Conservation (phyloP, 2,797 vertebrate species). For the Tiaroga cobitis region DNA sequence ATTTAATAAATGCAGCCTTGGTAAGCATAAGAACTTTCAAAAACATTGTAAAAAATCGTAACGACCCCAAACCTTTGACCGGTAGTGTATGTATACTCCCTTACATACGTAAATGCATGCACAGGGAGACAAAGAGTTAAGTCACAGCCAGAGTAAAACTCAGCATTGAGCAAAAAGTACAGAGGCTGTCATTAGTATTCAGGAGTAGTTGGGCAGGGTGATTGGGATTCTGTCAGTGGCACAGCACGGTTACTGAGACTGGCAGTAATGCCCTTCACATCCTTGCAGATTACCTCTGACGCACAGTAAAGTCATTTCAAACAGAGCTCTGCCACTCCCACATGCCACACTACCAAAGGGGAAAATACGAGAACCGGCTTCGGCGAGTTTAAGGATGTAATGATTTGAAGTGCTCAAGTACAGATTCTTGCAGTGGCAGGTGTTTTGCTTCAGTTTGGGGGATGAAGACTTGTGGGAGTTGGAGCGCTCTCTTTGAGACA, state of each 20-base stretch:
- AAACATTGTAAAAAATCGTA: background rate
- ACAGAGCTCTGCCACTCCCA: constrained; percentile 55
- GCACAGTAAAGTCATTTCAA: constrained; percentile 54
- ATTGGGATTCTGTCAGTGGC: constrained; percentile 55
- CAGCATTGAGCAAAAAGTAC: constrained; percentile 44
- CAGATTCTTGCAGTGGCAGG: constrained; percentile 31
- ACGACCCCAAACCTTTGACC: background rate
- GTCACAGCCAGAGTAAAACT: constrained; percentile 9
- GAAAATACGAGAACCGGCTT: constrained; percentile 7
- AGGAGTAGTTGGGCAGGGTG: constrained; percentile 44
- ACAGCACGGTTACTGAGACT: constrained; percentile 54
- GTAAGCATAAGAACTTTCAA: background rate
- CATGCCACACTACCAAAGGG: constrained; percentile 54
- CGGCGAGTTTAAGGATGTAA: background rate
- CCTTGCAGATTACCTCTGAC: constrained; percentile 61
- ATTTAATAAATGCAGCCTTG: no score
- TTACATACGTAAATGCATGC: background rate
- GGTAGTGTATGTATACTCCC: background rate
- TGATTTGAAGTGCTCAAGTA: constrained; percentile 18
- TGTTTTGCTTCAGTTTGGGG: constrained; percentile 41
- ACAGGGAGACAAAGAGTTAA: background rate
- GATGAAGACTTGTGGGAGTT: constrained; percentile 7
- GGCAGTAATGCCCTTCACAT: constrained; percentile 60
- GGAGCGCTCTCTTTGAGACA: constrained; percentile 22
- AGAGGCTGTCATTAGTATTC: constrained; percentile 50